phyloP scores from a whole-genome alignment of 1,140 invertebrate genomes.

The Bilobella aurantiaca region DNA sequence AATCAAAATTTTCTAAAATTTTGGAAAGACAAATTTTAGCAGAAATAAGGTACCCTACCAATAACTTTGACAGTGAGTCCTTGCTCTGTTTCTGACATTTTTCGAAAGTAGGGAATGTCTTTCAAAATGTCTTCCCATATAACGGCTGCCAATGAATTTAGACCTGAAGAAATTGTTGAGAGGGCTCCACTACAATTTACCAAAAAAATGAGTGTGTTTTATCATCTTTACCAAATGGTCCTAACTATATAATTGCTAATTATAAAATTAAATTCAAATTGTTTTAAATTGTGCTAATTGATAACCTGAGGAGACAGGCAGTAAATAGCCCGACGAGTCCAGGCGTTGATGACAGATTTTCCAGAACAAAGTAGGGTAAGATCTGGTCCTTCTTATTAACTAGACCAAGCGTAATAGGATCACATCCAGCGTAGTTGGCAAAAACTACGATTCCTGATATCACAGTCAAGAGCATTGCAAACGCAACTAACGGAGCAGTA shows the following conservation, averaged over 20 bases:
- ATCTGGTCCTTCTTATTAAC: constrained; percentile 33
- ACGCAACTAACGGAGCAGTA: constrained; percentile 54
- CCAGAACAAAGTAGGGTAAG: constrained; percentile 30
- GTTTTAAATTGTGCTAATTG: too few relatives aligned
- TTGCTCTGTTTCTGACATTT: constrained; percentile 37
- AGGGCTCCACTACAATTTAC: constrained; percentile 34
- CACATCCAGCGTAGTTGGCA: constrained; percentile 39
- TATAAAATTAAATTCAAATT: constrained; percentile 2
- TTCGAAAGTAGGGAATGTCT: constrained; percentile 31
- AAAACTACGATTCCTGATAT: constrained; percentile 37
- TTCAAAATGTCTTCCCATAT: constrained; percentile 42
- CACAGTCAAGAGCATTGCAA: constrained; percentile 3
- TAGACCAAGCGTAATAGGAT: constrained; percentile 35
- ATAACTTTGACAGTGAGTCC: constrained; percentile 39
- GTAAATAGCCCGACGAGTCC: constrained; percentile 38
- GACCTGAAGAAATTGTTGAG: constrained; percentile 41
- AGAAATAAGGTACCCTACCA: constrained; percentile 9
- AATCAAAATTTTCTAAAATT: background rate
- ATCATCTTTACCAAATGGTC: background rate
- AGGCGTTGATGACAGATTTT: constrained; percentile 26
- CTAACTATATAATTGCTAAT: too few relatives aligned
- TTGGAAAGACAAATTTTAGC: background rate
- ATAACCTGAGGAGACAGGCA: constrained; percentile 13
- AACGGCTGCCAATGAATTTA: constrained; percentile 44
- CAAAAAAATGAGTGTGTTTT: background rate